A percentile compares a stretch with the other conserved stretches of the same genome.
Evolutionary conservation across 2,888 invertebrate species (phyloP).

Genomic region (Nomada goodeniana): DNA sequence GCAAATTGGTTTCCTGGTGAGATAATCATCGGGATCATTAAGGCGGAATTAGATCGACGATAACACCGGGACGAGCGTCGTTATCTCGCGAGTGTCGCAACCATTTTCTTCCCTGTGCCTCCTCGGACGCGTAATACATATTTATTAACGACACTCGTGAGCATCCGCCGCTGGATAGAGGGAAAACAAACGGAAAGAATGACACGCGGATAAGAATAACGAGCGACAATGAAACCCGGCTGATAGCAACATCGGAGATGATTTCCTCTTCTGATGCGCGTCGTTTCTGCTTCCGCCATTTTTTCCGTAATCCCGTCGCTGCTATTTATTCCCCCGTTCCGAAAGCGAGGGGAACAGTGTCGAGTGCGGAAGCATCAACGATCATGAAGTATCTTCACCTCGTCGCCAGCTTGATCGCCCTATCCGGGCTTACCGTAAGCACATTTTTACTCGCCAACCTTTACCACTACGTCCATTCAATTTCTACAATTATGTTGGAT

Average conservation of each 20-base stretch:
- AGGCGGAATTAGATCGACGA: constrained; percentile 14
- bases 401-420: not conserved
- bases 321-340: constrained; percentile 35
- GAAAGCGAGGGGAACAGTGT: constrained; percentile 24
- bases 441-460: not conserved
- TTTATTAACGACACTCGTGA: not conserved
- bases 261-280: constrained; percentile 11
- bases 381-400: constrained; percentile 38
- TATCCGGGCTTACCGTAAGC: constrained; percentile 41
- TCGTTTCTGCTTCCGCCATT: not conserved
- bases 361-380: not conserved
- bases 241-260: constrained; percentile 17
- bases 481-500: not conserved
- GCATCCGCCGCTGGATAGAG: constrained; percentile 6
- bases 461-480: not conserved
- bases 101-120: not conserved
- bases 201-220: not conserved
- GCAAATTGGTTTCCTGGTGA: constrained; percentile 19
- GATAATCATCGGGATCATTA: constrained; percentile 19
- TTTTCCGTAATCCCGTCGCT: not conserved
- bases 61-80: constrained; percentile 9
- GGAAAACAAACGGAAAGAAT: constrained; percentile 3
- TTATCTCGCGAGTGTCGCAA: not conserved
- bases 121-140: not conserved
- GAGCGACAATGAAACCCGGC: not conserved